phyloP scores from a whole-genome alignment of 2,113 vertebrate species.

The Pluvialis apricaria region DNA sequence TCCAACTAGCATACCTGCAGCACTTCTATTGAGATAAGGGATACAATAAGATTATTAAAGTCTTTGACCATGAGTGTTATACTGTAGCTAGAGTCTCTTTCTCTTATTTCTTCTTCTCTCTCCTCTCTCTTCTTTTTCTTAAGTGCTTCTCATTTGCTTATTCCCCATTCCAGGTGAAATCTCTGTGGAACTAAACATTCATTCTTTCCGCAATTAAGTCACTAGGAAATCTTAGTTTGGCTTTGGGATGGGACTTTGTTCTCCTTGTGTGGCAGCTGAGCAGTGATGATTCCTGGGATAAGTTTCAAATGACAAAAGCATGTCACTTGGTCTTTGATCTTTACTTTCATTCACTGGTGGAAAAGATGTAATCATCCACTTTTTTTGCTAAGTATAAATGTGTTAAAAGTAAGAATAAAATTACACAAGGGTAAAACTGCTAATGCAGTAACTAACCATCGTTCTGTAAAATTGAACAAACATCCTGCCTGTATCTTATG shows the following conservation, averaged over 20 bases:
- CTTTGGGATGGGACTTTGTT: background rate
- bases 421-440: background rate
- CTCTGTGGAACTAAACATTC: background rate
- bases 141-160: background rate
- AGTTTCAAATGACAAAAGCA: background rate
- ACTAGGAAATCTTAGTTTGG: background rate
- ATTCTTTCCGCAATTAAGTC: background rate
- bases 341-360: background rate
- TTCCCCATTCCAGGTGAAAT: background rate
- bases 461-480: conserved; percentile 4
- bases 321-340: background rate
- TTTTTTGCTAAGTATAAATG: background rate
- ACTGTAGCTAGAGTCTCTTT: background rate
- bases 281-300: background rate
- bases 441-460: background rate
- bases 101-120: background rate
- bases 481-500: conserved; percentile 37
- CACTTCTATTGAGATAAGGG: background rate
- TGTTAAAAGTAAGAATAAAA: background rate
- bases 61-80: background rate
- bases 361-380: background rate
- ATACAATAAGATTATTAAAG: background rate
- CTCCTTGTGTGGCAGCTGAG: background rate
- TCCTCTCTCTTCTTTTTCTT: background rate
- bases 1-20: background rate